Base-by-base conservation (phyloP, 1,140 invertebrate genomes). In the Drosophila kepulauana region DNA sequence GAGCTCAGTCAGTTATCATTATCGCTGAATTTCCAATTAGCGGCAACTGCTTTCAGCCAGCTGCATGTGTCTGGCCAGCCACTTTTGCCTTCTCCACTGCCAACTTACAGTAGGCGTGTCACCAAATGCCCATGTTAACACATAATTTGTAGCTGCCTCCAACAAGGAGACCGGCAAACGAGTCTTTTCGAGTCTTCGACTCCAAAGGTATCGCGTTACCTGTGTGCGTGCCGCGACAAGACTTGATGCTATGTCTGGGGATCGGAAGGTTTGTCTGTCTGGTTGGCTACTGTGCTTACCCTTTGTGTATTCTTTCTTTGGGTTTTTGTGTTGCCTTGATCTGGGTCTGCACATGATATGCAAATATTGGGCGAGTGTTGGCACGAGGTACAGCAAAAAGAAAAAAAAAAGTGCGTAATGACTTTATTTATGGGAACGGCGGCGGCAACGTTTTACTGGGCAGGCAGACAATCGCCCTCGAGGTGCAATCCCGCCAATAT, bases 51-150 rank as follows among this genome's bases (percentile, higher is more conserved):
- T 25, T 48, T 62, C 63, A 65, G 10, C 13, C 41, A 38, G 33
- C n/a, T 28, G 35, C 41, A 57, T n/a, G 20, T 3, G 30, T 33
- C 30, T 33, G 5, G 7, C 16, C 15, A 51, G 30, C 30, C 5
- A 38, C 7, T 33, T 6, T 48, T 5, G 2, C 48, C 49, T 30
- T 11, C 49, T 20, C 20, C 2, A 13, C 15, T 41, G 35, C 35
- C 54, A 35, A 11, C 51, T 13, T 45, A 33, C 35, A 33, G 59
- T 38, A 51, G 84, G 82, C 82, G 84, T 89, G 82, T 81, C 70
- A 75, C 68, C 70, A 82, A 79, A 66, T 56, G 75, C 38, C 52
- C 78, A 74, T 88, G 84, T 89, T 89, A 88, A 88, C 84, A 89
- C 85, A 78, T 85, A 79, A 88, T 88, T 88, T 88, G 81, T 85